phyloP scores from a whole-genome alignment of 2,797 vertebrate genomes.

The Apogon hyalosoma region DNA sequence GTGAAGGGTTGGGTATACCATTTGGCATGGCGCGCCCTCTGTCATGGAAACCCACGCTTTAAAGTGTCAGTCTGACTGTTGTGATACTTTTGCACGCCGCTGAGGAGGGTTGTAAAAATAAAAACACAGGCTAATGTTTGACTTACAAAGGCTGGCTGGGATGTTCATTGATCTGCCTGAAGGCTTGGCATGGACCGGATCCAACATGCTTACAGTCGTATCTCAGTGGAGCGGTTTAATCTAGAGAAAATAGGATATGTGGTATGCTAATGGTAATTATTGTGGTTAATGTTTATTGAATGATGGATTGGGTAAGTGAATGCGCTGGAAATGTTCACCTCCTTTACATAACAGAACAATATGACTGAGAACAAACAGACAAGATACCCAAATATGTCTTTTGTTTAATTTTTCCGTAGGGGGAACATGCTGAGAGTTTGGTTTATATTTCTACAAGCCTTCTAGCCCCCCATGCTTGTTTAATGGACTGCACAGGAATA shows the following conservation, averaged over 20 bases:
- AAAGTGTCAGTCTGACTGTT: constrained; percentile 41
- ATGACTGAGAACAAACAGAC: not conserved
- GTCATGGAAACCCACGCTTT: constrained; percentile 64
- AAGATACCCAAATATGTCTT: constrained; percentile 16
- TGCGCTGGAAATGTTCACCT: constrained; percentile 4
- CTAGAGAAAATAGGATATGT: not conserved
- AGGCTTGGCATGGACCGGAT: constrained; percentile 13
- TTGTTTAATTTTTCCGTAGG: constrained; percentile 45
- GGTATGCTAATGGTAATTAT: constrained; percentile 18
- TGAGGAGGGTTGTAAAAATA: constrained; percentile 41
- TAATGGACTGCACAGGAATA: constrained; percentile 46
- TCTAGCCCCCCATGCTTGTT: constrained; percentile 21
- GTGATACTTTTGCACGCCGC: constrained; percentile 29
- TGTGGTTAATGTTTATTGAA: constrained; percentile 30
- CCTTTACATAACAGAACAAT: constrained; percentile 5
- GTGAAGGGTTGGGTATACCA: constrained; percentile 60
- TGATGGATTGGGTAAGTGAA: constrained; percentile 12
- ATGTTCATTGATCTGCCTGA: constrained; percentile 50
- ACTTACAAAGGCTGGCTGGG: constrained; percentile 34
- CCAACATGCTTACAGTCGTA: constrained; percentile 14
- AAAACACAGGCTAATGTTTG: constrained; percentile 72
- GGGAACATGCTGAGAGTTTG: constrained; percentile 36
- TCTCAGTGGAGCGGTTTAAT: constrained; percentile 1
- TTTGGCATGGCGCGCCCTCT: constrained; percentile 57
- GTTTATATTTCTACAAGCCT: constrained; percentile 42